Evolutionary conservation across 1,140 invertebrate species (phyloP), one percentile per base, ranked within the genome.

Genomic region (Drosophila lowei): DNA sequence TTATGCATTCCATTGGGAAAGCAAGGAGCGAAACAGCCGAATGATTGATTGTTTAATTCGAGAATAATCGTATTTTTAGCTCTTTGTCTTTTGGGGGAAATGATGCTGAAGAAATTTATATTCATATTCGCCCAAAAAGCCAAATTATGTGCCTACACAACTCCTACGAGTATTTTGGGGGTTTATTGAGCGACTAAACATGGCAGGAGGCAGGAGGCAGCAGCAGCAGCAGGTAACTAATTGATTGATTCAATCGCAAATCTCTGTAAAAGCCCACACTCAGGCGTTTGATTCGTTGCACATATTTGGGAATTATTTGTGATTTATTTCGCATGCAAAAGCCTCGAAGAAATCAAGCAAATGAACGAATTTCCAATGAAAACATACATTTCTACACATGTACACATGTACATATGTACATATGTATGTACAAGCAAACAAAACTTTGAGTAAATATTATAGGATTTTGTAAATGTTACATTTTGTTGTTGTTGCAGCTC

Each of bases 1-100:
- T 38, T 43, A 41, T 21, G 25, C 18, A 18, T 42, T 38, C 42
- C 4, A 3, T 3, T 23, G 28, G 25, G 46, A 34, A 42, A 48
- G 30, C 43, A 11, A 16, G 8, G 48, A n/a, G n/a, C n/a, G n/a
- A n/a, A 16, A n/a, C 49, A 13, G 7, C 2, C 30, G 38, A 8
- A 65, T 68, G 66, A 68, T 68, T 68, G 66, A 68, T 68, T 68
- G 64, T 48, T 38, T 57, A 8, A 52, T 25, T 49, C 34, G 57
- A 48, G 21, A 49, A 56, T 38, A 13, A 13, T 38, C 11, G 11
- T 13, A 1, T 42, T 68, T 34, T 23, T 49, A 15, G 34, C 6
- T 11, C 28, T 67, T 63, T 16, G 25, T 63, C 8, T 42, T 23
- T 55, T n/a, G 13, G 2, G 43, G 54, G n/a, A 68, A 68, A 67